These are phyloP conservation scores for Hyaena hyaena DNA, from an alignment of 2,113 vertebrate species.

Conservation along the genomic window DNA sequence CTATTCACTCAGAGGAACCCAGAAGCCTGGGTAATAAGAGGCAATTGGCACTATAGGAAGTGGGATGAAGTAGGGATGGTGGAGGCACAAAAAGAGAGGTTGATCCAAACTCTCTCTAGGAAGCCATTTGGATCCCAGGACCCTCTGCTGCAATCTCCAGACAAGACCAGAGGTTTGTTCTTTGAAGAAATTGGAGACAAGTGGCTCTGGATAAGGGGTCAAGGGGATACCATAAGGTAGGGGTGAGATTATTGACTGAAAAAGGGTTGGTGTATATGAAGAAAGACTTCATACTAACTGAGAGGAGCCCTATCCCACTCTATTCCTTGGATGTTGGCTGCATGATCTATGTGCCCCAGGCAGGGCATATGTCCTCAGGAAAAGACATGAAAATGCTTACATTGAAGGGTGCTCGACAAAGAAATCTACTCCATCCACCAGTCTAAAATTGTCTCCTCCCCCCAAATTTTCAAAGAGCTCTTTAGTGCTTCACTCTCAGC, in stretches of 20 bases:
- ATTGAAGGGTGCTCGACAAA: neutral
- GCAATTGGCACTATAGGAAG: neutral
- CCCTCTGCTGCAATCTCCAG: neutral
- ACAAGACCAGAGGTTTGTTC: neutral
- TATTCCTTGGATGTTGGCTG: neutral
- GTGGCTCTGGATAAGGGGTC: neutral
- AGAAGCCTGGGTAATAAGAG: neutral
- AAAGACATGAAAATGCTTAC: neutral
- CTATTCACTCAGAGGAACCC: neutral
- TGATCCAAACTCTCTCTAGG: neutral
- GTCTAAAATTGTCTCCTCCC: neutral
- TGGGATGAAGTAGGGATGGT: neutral
- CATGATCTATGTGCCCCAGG: neutral
- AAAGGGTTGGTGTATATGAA: neutral
- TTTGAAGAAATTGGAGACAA: neutral
- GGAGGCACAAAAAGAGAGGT: neutral
- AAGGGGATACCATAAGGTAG: no score
- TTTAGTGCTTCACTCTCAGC: neutral
- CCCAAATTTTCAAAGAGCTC: neutral
- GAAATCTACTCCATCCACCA: neutral
- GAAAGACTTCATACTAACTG: neutral
- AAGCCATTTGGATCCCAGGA: neutral
- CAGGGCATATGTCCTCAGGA: neutral
- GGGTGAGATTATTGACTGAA: neutral
- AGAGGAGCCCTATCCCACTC: neutral